Evolutionary conservation across 2,797 vertebrate species (phyloP).

Genomic region (Diceros bicornis): DNA sequence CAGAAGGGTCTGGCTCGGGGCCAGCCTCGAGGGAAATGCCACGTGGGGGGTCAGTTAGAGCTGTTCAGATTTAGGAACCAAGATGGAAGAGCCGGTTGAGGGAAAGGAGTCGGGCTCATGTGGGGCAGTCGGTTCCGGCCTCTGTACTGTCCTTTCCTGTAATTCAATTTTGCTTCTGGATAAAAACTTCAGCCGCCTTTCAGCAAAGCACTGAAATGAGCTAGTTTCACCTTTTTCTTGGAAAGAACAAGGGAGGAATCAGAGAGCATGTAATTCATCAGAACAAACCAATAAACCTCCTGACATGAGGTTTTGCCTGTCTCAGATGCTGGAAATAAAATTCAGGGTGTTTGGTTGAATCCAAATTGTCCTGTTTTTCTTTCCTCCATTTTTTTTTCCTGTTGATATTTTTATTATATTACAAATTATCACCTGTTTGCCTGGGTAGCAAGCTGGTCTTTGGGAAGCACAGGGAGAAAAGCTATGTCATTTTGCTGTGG

Average conservation of each 20-base stretch:
- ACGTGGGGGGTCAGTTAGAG: fast-evolving
- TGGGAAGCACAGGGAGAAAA: fast-evolving
- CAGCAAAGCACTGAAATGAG: background rate
- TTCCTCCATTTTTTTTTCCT: background rate
- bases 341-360: background rate
- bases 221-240: background rate
- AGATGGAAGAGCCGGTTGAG: fast-evolving
- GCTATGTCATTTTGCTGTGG: background rate
- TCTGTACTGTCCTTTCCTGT: background rate
- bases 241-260: no score
- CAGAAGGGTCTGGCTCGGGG: no score
- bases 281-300: no score
- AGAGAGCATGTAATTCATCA: background rate
- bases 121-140: fast-evolving
- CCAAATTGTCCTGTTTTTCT: background rate
- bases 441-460: background rate
- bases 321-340: fast-evolving
- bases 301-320: fast-evolving
- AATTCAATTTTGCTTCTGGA: background rate
- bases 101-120: fast-evolving
- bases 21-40: fast-evolving
- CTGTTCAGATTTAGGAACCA: background rate
- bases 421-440: no score
- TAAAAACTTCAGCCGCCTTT: background rate
- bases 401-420: background rate